Evolutionary conservation across 2,113 vertebrate genomes (phyloP), one percentile per base, ranked within the genome.

Genomic region (Petroica traversi): DNA sequence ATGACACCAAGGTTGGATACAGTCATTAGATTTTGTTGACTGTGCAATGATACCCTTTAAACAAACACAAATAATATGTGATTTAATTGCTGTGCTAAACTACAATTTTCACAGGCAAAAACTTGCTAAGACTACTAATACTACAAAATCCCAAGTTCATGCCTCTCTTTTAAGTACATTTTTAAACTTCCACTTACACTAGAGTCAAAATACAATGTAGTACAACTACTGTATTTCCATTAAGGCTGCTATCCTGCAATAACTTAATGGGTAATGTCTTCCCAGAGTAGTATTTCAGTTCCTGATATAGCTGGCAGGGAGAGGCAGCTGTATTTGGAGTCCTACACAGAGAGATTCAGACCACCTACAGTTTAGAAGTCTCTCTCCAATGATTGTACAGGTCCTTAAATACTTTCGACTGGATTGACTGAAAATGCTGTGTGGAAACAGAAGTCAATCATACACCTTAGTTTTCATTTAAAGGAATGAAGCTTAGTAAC

Each of bases 1-100:
- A 99, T 99, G 97, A 99, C 99, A 33, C 99, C 99, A 69, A 99
- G 98, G 98, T 99, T 99, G 81, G 99, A 99, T 63, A 99, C 97
- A 2, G 99, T 99, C 99, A 99, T 99, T 94, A 99, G 97, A 97
- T 99, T 99, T 93, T 99, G 99, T 55, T 99, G 98, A 94, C 99
- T 99, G 96, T 99, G 99, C 85, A 99, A 97, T 40, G 99, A 99
- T 48, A 99, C 99, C 95, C 99, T 99, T 96, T 57, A 96, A 95
- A 96, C 28, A 69, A 95, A 93, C 25, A 93, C 23, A 96, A 91
- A 90, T 29, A 76, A 79, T 33, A 90, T 4, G 48, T 28, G 75
- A 57, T 93, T 97, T 81, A 82, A 92, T 57, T 76, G 14, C 23
- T 73, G 19, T 58, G 41, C 23, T 68, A 45, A 91, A 93, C 45